Evolutionary conservation across 2,888 invertebrate genomes (phyloP), one percentile per base, ranked within the genome.

Genomic region (Epinotia ramella): DNA sequence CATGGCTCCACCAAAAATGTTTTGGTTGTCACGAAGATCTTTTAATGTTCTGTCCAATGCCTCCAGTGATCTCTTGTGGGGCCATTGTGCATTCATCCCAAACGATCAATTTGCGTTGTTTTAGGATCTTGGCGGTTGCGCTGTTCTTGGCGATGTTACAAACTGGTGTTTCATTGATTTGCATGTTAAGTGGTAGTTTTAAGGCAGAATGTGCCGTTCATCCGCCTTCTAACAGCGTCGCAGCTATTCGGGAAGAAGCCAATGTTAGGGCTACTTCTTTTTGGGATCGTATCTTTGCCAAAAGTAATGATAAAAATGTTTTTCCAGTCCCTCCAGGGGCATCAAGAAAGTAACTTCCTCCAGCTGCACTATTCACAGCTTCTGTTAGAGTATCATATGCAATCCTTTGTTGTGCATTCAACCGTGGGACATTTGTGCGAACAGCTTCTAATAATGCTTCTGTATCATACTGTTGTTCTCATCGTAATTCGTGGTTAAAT

Each of bases 31-130:
- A 67, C 80, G 81, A 24, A 84, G 13, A 80, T 81, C 80, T 81
- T 81, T 78, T 44, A 83, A 77, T 12, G 81, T 81, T 7, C 81
- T 72, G 40, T 84, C 78, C 5, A 81, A 73, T 73, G 82, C 80
- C 66, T 83, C 81, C 53, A 81, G 70, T 53, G 80, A 78, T 18
- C 70, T 75, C 73, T 81, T 82, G 24, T 82, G 82, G n/a, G 80
- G n/a, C 78, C 81, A 83, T 84, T 65, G 80, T 82, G 77, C 80
- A 81, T 77, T 82, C 82, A 59, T 83, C 83, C 84, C 83, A 84
- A 73, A 82, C 57, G 4, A 82, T 81, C 11, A 82, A 71, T 79
- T 79, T 80, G 57, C 75, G 77, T 79, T 69, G 53, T 53, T 80
- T 77, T 33, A 83, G 53, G 2, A 79, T 62, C 60, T 80, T 80